Evolutionary conservation across 1,140 invertebrate genomes (phyloP).

Genomic region (Brachionus calyciflorus): DNA sequence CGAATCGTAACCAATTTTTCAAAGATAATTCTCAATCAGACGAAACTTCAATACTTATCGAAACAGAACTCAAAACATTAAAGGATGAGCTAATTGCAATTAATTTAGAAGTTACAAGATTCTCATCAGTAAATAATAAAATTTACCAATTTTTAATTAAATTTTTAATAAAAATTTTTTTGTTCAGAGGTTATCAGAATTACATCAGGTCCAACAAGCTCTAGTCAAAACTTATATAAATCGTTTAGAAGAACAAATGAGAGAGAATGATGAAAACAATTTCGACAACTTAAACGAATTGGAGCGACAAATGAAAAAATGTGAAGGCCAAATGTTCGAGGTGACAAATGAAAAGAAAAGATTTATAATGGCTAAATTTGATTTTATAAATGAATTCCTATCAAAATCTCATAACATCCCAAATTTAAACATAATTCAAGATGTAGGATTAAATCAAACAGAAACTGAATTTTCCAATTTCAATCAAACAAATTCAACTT

Average conservation of each 20-base stretch:
- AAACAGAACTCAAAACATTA: not conserved
- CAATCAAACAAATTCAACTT: no score
- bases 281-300: not conserved
- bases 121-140: not conserved
- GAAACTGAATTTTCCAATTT: not conserved
- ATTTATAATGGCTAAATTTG: not conserved
- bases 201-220: not conserved
- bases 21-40: not conserved
- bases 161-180: no score
- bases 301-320: not conserved
- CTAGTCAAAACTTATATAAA: not conserved
- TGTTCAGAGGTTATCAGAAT: not conserved
- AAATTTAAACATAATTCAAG: not conserved
- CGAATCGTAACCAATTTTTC: not conserved
- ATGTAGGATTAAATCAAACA: not conserved
- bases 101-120: not conserved
- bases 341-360: not conserved
- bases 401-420: no score
- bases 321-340: not conserved
- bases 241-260: not conserved
- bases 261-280: not conserved
- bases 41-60: no score
- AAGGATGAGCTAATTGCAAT: not conserved
- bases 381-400: not conserved
- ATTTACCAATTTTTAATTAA: not conserved